A percentile compares a stretch with the other conserved stretches of the same genome.
Conservation (phyloP, 2,797 vertebrate species). For the Malacoraja senta region DNA sequence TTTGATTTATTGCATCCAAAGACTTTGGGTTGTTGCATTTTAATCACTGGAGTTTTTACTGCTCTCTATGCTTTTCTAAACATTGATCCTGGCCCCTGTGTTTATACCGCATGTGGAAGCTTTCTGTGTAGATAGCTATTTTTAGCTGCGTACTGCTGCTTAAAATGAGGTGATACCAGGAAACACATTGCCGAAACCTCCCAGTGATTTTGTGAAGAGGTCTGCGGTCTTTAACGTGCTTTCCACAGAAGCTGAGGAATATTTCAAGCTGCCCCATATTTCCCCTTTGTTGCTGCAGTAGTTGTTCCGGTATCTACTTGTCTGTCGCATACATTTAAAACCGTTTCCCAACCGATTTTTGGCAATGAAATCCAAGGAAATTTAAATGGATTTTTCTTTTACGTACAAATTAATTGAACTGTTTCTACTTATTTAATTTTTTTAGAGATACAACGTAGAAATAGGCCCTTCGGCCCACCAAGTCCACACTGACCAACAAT, state of each 20-base stretch:
- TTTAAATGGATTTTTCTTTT: background rate
- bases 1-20: background rate
- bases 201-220: background rate
- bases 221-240: background rate
- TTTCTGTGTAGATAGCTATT: background rate
- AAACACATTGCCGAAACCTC: background rate
- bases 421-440: background rate
- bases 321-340: background rate
- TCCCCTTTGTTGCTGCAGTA: background rate
- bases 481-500: too few species aligned
- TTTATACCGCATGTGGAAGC: background rate
- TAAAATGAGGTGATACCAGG: too few species aligned
- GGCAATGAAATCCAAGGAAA: too few species aligned
- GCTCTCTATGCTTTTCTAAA: background rate
- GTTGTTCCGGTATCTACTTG: background rate
- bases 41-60: background rate
- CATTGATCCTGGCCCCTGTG: background rate
- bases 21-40: background rate
- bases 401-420: background rate
- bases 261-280: too few species aligned
- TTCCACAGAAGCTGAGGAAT: background rate
- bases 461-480: too few species aligned
- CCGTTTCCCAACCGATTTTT: background rate
- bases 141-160: background rate
- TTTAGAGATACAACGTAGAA: too few species aligned